Percentiles rank a stretch among this genome's conserved stretches.
phyloP scores from a whole-genome alignment of 2,113 vertebrate species.

The Eidolon helvum region DNA sequence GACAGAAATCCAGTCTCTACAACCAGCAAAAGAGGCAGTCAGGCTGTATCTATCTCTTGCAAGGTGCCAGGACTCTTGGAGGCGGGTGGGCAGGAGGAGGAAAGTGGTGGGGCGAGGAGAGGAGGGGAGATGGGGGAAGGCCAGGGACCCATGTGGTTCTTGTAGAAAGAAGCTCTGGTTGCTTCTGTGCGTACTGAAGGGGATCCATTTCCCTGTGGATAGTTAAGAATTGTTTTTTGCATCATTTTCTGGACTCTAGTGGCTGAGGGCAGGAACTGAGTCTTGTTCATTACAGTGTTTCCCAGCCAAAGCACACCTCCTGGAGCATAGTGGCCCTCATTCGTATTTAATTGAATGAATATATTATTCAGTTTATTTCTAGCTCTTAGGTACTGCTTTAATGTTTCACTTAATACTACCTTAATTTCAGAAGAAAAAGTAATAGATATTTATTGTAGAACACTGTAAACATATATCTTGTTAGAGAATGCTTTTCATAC shows the following conservation, averaged over 20 bases:
- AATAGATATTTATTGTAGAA: not conserved
- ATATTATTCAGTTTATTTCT: not conserved
- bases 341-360: not conserved
- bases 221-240: not conserved
- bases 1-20: not conserved
- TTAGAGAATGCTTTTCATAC: not conserved
- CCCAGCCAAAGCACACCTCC: not conserved
- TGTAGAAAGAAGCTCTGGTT: not conserved
- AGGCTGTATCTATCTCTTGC: not conserved
- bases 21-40: not conserved
- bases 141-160: fast-evolving
- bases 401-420: not conserved
- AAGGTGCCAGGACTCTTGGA: not conserved
- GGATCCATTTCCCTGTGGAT: not conserved
- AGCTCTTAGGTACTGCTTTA: not conserved
- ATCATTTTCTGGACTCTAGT: not conserved
- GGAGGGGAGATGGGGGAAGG: not conserved
- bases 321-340: not conserved
- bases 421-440: not conserved
- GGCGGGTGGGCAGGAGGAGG: not conserved
- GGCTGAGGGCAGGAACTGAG: not conserved
- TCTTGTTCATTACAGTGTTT: not conserved
- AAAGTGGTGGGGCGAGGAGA: not conserved
- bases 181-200: not conserved
- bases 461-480: not conserved